phyloP scores from a whole-genome alignment of 2,797 vertebrate genomes.

The Sebastes ruberrimus region DNA sequence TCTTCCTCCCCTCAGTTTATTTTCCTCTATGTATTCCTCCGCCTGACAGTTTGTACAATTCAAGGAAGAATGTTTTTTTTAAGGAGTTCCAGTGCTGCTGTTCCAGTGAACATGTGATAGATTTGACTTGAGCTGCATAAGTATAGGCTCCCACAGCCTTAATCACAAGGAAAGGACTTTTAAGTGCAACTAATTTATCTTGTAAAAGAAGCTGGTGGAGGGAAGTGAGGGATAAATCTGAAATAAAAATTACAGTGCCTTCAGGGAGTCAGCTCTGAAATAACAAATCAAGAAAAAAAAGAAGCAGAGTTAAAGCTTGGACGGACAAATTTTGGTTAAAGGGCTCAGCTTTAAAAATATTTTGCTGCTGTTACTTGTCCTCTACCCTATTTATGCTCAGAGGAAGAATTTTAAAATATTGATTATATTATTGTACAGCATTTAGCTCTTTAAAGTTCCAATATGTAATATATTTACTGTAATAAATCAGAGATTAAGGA shows the following conservation, averaged over 20 bases:
- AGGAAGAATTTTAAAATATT: not conserved
- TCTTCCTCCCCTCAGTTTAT: not conserved
- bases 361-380: not conserved
- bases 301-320: not conserved
- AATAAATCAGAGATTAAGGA: no score
- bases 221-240: not conserved
- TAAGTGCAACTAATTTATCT: slow-evolving; percentile 28
- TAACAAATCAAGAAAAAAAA: not conserved
- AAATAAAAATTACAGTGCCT: not conserved
- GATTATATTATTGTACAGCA: not conserved
- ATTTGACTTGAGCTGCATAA: slow-evolving; percentile 38
- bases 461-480: no score
- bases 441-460: not conserved
- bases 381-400: not conserved
- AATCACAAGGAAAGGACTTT: slow-evolving; percentile 46
- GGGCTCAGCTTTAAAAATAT: not conserved
- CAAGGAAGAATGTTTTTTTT: slow-evolving; percentile 34
- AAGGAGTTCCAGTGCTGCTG: slow-evolving; percentile 61
- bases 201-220: not conserved
- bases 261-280: not conserved
- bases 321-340: not conserved
- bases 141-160: slow-evolving; percentile 30
- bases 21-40: not conserved
- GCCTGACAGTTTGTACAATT: slow-evolving; percentile 51
- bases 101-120: slow-evolving; percentile 54